phyloP scores from a whole-genome alignment of 2,888 invertebrate species.

The Eristalinus aeneus region DNA sequence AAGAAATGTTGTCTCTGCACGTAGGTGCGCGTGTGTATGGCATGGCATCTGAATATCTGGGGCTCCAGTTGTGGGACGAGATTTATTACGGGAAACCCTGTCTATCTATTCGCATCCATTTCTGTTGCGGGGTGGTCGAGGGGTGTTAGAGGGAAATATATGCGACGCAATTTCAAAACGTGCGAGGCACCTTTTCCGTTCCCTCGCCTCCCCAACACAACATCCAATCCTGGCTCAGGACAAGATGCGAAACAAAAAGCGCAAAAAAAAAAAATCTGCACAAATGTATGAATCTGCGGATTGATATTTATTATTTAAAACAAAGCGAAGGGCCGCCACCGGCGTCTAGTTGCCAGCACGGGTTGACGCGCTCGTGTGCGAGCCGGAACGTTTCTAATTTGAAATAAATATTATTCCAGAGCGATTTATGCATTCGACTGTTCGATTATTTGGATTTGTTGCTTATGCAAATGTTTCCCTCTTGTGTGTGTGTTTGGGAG shows the following conservation, averaged over 20 bases:
- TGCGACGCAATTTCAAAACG: conserved; percentile 57
- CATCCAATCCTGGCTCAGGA: conserved; percentile 12
- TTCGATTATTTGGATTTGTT: conserved; percentile 20
- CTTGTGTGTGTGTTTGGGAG: background rate
- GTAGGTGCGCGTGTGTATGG: background rate
- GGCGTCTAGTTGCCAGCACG: background rate
- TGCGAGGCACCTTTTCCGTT: conserved; percentile 51
- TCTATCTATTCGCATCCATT: conserved; percentile 55
- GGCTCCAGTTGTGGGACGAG: conserved; percentile 50
- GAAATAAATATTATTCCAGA: conserved; percentile 53
- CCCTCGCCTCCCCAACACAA: conserved; percentile 42
- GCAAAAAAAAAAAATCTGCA: background rate
- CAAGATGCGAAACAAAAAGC: conserved; percentile 22
- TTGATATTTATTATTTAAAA: conserved; percentile 35
- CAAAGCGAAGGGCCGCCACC: background rate
- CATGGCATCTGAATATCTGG: background rate
- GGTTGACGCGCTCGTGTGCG: background rate
- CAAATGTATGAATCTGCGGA: background rate
- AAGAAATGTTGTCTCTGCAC: background rate
- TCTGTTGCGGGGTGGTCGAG: background rate
- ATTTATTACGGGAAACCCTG: conserved; percentile 60
- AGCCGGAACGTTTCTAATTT: conserved; percentile 48
- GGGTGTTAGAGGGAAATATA: conserved; percentile 40
- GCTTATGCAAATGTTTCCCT: background rate
- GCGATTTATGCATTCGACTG: conserved; percentile 36